phyloP scores from a whole-genome alignment of 2,797 vertebrate species.

The Halcyon chelicuti region DNA sequence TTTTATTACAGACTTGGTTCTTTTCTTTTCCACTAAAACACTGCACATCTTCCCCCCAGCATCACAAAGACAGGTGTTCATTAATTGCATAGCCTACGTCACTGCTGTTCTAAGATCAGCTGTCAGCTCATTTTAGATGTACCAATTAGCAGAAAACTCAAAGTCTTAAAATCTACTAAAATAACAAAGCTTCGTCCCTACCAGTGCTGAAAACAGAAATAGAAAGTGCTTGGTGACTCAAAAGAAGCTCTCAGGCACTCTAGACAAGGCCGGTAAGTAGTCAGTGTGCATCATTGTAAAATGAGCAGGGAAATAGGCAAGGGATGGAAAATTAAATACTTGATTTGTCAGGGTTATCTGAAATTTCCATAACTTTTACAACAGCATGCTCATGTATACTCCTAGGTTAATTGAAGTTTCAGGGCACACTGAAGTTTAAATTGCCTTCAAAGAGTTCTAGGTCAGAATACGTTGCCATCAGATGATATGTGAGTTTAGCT shows the following conservation, averaged over 20 bases:
- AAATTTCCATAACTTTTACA: neutral
- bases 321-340: neutral
- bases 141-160: neutral
- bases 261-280: neutral
- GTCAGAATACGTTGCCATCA: neutral
- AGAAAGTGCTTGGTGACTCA: neutral
- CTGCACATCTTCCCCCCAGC: neutral
- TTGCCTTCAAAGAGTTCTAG: neutral
- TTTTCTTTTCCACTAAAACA: neutral
- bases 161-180: neutral
- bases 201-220: neutral
- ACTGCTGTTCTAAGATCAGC: neutral
- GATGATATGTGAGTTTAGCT: neutral
- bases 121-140: neutral
- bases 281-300: neutral
- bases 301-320: neutral
- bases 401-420: neutral
- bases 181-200: neutral
- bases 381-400: neutral
- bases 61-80: neutral
- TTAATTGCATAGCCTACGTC: neutral
- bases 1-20: neutral
- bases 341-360: neutral
- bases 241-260: neutral
- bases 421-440: neutral